These are phyloP conservation scores for Pseudochromis fuscus DNA, from an alignment of 2,797 vertebrate species.

Conservation along the genomic window DNA sequence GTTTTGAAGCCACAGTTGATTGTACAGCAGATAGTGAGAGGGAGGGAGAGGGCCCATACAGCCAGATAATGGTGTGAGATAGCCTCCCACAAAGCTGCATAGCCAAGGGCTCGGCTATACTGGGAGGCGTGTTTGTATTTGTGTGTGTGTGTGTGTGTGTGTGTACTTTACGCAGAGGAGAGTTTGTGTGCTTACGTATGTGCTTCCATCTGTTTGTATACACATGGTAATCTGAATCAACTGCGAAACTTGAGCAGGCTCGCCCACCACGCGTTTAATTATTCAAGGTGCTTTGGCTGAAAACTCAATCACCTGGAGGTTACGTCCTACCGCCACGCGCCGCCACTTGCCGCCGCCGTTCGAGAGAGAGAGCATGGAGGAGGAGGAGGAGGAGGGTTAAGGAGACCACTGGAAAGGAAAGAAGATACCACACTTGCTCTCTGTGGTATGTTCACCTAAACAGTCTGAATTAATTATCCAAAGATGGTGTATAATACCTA, in stretches of 20 bases:
- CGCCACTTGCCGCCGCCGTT: slow-evolving; percentile 20
- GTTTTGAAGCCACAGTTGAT: slow-evolving; percentile 76
- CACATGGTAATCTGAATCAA: slow-evolving; percentile 82
- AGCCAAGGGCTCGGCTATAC: slow-evolving; percentile 41
- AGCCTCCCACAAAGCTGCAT: slow-evolving; percentile 64
- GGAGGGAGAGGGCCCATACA: slow-evolving; percentile 41
- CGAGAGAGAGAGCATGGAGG: slow-evolving; percentile 1
- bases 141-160: slow-evolving; percentile 33
- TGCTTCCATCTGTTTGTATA: slow-evolving; percentile 73
- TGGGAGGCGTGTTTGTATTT: slow-evolving; percentile 51
- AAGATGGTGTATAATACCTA: slow-evolving; percentile 51
- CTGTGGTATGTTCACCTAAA: slow-evolving; percentile 73
- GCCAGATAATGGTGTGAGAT: slow-evolving; percentile 67
- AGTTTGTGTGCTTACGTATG: slow-evolving; percentile 40
- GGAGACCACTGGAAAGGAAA: slow-evolving; percentile 72
- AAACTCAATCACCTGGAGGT: slow-evolving; percentile 83
- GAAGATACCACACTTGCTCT: slow-evolving; percentile 59
- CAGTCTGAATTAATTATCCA: slow-evolving; percentile 74
- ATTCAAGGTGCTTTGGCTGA: slow-evolving; percentile 85
- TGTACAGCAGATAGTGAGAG: slow-evolving; percentile 68
- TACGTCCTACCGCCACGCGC: slow-evolving; percentile 60
- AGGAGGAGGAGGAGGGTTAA: slow-evolving; percentile 22
- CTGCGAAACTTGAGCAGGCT: slow-evolving; percentile 79
- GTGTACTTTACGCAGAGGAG: slow-evolving; percentile 19
- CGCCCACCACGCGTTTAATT: slow-evolving; percentile 81